Evolutionary conservation across 2,797 vertebrate species (phyloP).

Genomic region (Manis javanica): DNA sequence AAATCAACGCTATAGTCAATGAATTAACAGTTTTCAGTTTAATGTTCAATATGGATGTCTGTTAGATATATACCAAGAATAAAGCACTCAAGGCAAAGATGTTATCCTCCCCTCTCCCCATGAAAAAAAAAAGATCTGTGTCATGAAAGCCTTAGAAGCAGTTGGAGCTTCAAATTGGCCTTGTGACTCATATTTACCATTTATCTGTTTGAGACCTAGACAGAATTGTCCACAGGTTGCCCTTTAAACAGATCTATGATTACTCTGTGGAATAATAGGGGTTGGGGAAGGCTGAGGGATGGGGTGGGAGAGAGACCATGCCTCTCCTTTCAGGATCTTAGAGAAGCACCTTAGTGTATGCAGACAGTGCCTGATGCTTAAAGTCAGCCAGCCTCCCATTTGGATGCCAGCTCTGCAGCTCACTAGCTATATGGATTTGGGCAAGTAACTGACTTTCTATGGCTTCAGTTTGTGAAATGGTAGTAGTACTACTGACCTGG

Average conservation of each 20-base stretch:
- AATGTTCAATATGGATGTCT: background rate
- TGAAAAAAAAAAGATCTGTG: background rate
- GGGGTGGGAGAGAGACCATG: background rate
- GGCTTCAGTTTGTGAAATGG: background rate
- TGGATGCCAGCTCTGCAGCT: background rate
- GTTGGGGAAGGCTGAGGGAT: background rate
- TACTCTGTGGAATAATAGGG: slow-evolving; percentile 1
- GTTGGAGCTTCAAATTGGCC: background rate
- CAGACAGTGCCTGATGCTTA: background rate
- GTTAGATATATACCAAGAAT: slow-evolving; percentile 16
- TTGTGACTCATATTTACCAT: slow-evolving; percentile 48
- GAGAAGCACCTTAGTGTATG: background rate
- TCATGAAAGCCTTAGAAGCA: slow-evolving; percentile 4
- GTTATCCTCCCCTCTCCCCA: background rate
- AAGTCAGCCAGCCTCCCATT: background rate
- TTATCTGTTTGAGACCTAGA: slow-evolving; percentile 47
- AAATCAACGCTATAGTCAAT: slow-evolving; percentile 41
- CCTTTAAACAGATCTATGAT: slow-evolving; percentile 35
- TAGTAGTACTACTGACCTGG: background rate
- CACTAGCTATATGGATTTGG: background rate
- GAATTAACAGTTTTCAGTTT: slow-evolving; percentile 8
- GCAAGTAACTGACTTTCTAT: background rate
- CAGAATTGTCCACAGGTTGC: slow-evolving; percentile 6
- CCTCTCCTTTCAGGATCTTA: background rate
- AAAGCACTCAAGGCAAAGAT: slow-evolving; percentile 21